A percentile compares a stretch with the other conserved stretches of the same genome.
phyloP scores from a whole-genome alignment of 2,113 vertebrate species.

The Ranitomeya variabilis region DNA sequence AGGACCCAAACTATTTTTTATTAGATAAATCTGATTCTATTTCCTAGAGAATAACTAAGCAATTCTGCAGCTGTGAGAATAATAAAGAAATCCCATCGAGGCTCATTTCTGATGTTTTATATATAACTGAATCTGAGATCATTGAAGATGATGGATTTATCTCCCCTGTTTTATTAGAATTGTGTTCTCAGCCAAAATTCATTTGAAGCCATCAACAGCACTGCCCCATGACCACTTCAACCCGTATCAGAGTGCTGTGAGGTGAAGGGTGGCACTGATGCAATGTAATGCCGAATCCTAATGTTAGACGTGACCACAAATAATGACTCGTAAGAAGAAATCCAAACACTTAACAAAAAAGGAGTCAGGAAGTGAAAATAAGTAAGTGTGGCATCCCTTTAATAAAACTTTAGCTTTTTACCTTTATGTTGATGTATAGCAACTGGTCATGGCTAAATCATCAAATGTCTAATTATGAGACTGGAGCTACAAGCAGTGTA shows the following conservation, averaged over 20 bases:
- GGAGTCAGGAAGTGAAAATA: background rate
- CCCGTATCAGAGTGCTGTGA: background rate
- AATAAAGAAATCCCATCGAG: constrained; percentile 14
- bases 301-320: background rate
- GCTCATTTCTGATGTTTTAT: constrained; percentile 42
- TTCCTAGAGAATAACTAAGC: constrained; percentile 31
- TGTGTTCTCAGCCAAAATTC: constrained; percentile 8
- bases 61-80: constrained; percentile 37
- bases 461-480: too few species aligned
- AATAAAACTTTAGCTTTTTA: background rate
- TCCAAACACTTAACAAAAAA: background rate
- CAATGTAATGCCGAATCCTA: background rate
- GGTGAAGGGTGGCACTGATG: background rate
- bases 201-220: constrained; percentile 6
- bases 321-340: background rate
- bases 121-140: constrained; percentile 40
- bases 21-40: constrained; percentile 31
- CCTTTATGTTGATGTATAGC: too few species aligned
- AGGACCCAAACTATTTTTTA: background rate
- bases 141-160: constrained; percentile 17
- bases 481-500: too few species aligned
- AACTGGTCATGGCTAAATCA: too few species aligned
- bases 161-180: background rate
- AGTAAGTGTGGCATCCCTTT: background rate
- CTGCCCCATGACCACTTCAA: background rate